phyloP scores from a whole-genome alignment of 2,797 vertebrate genomes.

The Tauraco hartlaubi region DNA sequence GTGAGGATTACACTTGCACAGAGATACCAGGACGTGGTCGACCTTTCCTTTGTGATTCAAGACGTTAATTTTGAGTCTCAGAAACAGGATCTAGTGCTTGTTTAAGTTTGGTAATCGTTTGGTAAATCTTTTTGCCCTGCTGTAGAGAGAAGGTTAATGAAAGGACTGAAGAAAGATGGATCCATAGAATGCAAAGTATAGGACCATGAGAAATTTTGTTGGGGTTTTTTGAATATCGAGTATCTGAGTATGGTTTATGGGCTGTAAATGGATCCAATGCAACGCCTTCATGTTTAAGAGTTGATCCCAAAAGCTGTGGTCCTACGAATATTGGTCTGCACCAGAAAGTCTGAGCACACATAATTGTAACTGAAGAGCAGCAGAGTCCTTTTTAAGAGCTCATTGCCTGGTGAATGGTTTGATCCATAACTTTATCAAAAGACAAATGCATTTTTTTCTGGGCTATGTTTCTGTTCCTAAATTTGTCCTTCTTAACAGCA shows the following conservation, averaged over 20 bases:
- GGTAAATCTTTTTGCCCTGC: not conserved
- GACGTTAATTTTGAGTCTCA: not conserved
- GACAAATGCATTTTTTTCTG: not conserved
- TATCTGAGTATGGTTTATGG: not conserved
- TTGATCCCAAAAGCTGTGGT: not conserved
- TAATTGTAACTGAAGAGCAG: not conserved
- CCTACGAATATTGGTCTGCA: not conserved
- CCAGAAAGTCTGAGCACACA: not conserved
- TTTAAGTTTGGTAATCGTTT: not conserved
- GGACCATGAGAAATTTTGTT: not conserved
- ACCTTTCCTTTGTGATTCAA: not conserved
- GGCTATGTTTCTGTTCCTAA: not conserved
- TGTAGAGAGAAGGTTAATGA: not conserved
- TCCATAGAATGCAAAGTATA: not conserved
- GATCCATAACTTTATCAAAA: not conserved
- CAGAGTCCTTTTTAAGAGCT: not conserved
- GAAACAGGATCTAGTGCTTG: not conserved
- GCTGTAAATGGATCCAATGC: not conserved
- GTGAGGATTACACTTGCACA: not conserved
- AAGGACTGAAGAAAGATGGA: not conserved
- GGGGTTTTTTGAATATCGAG: not conserved
- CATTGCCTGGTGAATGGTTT: not conserved
- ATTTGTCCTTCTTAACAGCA: not conserved
- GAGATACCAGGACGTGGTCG: not conserved
- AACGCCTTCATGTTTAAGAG: not conserved